Base-by-base conservation (phyloP, 1,140 invertebrate genomes). In the Limonius californicus region DNA sequence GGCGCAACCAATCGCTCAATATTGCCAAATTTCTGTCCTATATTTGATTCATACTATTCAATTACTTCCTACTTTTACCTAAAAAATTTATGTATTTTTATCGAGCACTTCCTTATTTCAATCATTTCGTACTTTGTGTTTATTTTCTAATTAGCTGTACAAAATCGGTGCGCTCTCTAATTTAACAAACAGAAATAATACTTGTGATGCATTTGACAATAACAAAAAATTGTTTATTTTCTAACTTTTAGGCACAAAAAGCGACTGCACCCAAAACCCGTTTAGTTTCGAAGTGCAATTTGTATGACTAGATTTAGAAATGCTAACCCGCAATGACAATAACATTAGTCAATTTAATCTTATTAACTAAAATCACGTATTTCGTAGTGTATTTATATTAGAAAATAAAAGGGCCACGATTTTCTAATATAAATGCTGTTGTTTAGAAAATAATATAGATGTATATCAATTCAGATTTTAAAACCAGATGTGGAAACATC, bases 321-420 rank as follows among this genome's bases (percentile, higher is more conserved):
- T 9, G 23, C 23, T 27, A 27, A 45, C n/a, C 42, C 14, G 42
- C 42, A 45, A 45, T 45, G 42, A 45, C 42, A 45, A 45, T 45
- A 45, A 45, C 42, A 3, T 45, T 45, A 45, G 42, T 45, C 42
- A 45, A 45, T 45, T 45, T 45, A 45, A n/a, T 45, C n/a, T 15
- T 45, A 45, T 12, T 45, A 45, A 45, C n/a, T 18, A 15, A 45
- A n/a, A 45, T 45, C 16, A 45, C 12, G 6, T 45, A 18, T 18
- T 27, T 27, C 23, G 9, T 27, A 27, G 42, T 45, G 42, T 45
- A 45, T 45, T 45, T 45, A 12, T 45, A 45, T 45, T 18, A 45
- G 42, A 45, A 45, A 45, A 45, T 45, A 45, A 6, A 3, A 15
- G 42, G 42, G 42, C 42, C 42, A 45, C 42, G 14, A 45, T 45